Base-by-base conservation (phyloP, 2,797 vertebrate genomes). In the Gastrophryne carolinensis region DNA sequence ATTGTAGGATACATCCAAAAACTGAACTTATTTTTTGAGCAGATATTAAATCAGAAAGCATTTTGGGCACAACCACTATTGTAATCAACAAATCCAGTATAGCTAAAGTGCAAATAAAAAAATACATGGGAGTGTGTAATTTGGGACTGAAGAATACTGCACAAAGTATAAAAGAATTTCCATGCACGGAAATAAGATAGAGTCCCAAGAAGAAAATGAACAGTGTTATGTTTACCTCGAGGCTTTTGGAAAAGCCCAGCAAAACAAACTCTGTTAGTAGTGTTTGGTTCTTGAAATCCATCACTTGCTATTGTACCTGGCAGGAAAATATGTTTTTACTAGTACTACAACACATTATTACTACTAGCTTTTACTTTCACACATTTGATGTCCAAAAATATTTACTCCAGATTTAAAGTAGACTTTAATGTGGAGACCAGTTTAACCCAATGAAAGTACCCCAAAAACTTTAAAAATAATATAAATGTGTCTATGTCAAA, bases 41-140 rank as follows among this genome's bases (percentile, higher is more conserved):
- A n/a, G 50, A 73, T 3, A 83, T 39, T 1, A 52, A 69, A 56
- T 79, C 2, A 2, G 23, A 0, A 0, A 79, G 5, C 63, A 79
- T 65, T 26, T 76, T 57, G 11, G 79, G 79, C 5, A 80, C 27
- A 1, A 73, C 80, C 39, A 44, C 60, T 9, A 62, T 72, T 44
- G 64, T 61, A 4, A 74, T 58, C 58, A 65, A 74, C 11, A 79
- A 72, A 13, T 81, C 80, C 57, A 79, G 49, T 11, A 80, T 44
- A 3, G 77, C 78, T 3, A 79, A 74, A 2, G 80, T 72, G 8
- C 77, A 71, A 49, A 82, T 71, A 1, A 83, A 54, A 3, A 80
- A 49, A 11, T 81, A 80, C 81, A 80, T 81, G 3, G 78, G 67
- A 1, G 19, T 77, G 34, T 77, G 73, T 2, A 80, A 67, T 6